Conservation (phyloP, 1,140 invertebrate species). For the Globodera ellingtonae region DNA sequence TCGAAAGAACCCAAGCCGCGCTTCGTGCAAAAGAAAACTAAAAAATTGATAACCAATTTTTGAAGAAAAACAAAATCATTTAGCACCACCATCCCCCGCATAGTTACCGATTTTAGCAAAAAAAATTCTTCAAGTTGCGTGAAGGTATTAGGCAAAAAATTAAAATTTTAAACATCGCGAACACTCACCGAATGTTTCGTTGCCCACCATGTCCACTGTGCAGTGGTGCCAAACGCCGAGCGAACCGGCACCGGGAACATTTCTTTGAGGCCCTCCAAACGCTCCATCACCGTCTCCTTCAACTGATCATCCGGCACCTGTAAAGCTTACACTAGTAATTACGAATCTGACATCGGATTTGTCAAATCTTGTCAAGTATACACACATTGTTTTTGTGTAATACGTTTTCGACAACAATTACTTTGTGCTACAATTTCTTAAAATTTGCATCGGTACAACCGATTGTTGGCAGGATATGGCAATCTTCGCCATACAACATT, state of each 20-base stretch:
- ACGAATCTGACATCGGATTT: too few relatives aligned
- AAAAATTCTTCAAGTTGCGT: too few relatives aligned
- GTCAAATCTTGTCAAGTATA: too few relatives aligned
- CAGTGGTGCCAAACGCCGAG: constrained; percentile 35
- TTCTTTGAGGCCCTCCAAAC: constrained; percentile 59
- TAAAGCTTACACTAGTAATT: constrained; percentile 11
- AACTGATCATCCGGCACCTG: constrained; percentile 60
- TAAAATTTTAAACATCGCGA: not conserved
- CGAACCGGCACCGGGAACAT: constrained; percentile 56
- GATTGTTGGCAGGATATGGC: too few relatives aligned
- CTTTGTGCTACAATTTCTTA: too few relatives aligned
- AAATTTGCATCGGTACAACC: too few relatives aligned
- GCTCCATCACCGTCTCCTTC: constrained; percentile 56
- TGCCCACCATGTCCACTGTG: constrained; percentile 31
- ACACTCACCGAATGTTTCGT: constrained; percentile 37
- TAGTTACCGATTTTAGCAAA: too few relatives aligned
- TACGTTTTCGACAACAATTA: too few relatives aligned
- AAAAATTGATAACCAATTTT: constrained; percentile 22
- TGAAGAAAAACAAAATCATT: too few relatives aligned
- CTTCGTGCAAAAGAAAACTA: constrained; percentile 52
- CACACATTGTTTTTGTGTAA: too few relatives aligned
- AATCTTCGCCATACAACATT: too few relatives aligned
- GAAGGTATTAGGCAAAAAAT: not conserved
- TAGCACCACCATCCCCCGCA: too few relatives aligned
- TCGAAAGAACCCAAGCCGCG: constrained; percentile 57